Conservation (phyloP, 1,140 invertebrate species). For the Pseudomyrmex sp. region DNA sequence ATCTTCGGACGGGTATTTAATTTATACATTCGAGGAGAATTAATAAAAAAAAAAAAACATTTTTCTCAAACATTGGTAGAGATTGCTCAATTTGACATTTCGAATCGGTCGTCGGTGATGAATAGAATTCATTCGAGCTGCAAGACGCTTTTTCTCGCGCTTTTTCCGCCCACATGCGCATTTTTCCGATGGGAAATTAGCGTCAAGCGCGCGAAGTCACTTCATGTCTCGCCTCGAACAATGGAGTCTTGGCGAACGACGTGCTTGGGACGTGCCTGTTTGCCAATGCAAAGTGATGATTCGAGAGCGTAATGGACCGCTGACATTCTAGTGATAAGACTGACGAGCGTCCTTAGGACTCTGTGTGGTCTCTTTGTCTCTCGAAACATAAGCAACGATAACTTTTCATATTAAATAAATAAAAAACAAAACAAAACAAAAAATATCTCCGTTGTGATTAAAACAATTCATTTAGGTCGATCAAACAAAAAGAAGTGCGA, state of each 20-base stretch:
- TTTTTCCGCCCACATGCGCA: constrained; percentile 62
- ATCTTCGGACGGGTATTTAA: neutral
- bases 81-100: constrained; percentile 54
- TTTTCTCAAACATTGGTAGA: neutral
- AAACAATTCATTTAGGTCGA: too few species aligned
- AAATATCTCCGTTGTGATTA: too few species aligned
- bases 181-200: constrained; percentile 61
- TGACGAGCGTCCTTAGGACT: neutral
- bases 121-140: constrained; percentile 18
- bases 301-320: constrained; percentile 29
- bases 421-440: neutral
- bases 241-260: constrained; percentile 33
- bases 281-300: constrained; percentile 37
- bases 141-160: constrained; percentile 44
- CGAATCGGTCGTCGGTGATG: constrained; percentile 21
- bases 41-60: too few species aligned
- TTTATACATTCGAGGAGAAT: neutral
- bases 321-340: constrained; percentile 22
- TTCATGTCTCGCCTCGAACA: constrained; percentile 23
- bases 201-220: neutral
- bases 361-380: neutral
- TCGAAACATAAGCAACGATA: neutral
- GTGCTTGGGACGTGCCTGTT: constrained; percentile 2
- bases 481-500: too few species aligned
- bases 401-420: neutral